Conservation (phyloP, 1,140 invertebrate species). For the Hydropsyche tenuis region DNA sequence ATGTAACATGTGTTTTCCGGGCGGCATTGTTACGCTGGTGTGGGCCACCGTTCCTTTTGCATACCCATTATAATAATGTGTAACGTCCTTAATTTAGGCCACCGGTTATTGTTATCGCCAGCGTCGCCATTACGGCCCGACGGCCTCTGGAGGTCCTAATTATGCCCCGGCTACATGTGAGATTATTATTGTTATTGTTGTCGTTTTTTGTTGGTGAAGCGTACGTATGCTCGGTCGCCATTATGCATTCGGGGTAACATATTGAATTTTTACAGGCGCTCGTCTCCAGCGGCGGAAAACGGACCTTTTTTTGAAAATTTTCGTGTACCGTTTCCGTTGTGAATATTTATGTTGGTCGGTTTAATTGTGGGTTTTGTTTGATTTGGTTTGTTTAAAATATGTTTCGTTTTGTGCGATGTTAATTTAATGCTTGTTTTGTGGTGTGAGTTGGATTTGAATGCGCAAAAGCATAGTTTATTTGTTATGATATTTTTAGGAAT, state of each 20-base stretch:
- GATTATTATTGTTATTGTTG: background rate
- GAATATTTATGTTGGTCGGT: too few relatives aligned
- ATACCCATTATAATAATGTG: background rate
- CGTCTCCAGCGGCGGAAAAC: slow-evolving; percentile 28
- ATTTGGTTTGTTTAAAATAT: too few relatives aligned
- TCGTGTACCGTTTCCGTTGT: background rate
- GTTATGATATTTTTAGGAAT: too few relatives aligned
- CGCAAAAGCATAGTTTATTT: background rate
- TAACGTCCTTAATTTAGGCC: slow-evolving; percentile 24
- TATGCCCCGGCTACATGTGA: background rate
- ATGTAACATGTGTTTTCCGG: slow-evolving; percentile 51
- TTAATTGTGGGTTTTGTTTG: too few relatives aligned
- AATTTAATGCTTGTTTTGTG: too few relatives aligned
- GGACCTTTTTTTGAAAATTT: background rate
- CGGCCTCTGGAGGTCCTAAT: too few relatives aligned
- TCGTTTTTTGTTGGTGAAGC: background rate
- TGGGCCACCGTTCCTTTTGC: slow-evolving; percentile 37
- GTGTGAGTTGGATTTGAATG: background rate
- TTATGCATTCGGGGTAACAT: slow-evolving; percentile 38
- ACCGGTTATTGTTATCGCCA: slow-evolving; percentile 19
- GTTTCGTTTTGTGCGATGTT: too few relatives aligned
- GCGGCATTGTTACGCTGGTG: slow-evolving; percentile 48
- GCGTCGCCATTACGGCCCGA: slow-evolving; percentile 4
- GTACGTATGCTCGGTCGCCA: background rate
- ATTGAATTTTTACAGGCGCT: slow-evolving; percentile 36